Evolutionary conservation across 2,888 invertebrate species (phyloP).

Genomic region (Eupeodes latifasciatus): DNA sequence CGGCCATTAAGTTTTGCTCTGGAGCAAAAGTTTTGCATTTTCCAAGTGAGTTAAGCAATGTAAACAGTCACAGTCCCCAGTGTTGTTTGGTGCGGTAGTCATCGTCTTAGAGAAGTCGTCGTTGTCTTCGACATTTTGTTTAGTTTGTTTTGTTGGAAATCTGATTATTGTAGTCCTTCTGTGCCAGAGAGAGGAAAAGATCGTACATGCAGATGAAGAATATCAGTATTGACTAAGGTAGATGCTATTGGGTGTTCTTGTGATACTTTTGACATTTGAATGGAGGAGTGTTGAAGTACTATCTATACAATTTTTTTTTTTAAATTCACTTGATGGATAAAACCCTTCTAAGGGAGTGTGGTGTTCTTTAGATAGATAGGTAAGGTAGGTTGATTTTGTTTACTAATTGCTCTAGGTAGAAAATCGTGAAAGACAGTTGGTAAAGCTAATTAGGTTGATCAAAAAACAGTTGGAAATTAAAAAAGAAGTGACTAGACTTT

Average conservation of each 20-base stretch:
- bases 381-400: background rate
- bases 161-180: slow-evolving; percentile 1
- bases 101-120: slow-evolving; percentile 17
- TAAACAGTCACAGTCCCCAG: slow-evolving; percentile 29
- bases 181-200: slow-evolving; percentile 19
- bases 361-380: background rate
- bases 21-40: slow-evolving; percentile 64
- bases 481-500: no score
- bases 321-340: slow-evolving; percentile 4
- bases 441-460: background rate
- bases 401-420: slow-evolving; percentile 1
- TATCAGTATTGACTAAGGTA: slow-evolving; percentile 18
- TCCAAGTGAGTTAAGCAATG: slow-evolving; percentile 56
- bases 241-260: slow-evolving; percentile 62
- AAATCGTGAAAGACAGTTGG: background rate
- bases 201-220: slow-evolving; percentile 45
- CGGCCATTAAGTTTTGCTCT: slow-evolving; percentile 17
- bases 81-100: slow-evolving; percentile 21
- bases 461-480: no score
- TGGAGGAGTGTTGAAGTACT: slow-evolving; percentile 47
- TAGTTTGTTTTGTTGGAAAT: background rate
- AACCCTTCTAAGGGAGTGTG: background rate
- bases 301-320: slow-evolving; percentile 31
- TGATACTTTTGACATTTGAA: slow-evolving; percentile 72
- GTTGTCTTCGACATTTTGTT: slow-evolving; percentile 7